A percentile compares a stretch with the other conserved stretches of the same genome.
phyloP scores from a whole-genome alignment of 1,140 invertebrate species.

The Agraylea sexmaculata region DNA sequence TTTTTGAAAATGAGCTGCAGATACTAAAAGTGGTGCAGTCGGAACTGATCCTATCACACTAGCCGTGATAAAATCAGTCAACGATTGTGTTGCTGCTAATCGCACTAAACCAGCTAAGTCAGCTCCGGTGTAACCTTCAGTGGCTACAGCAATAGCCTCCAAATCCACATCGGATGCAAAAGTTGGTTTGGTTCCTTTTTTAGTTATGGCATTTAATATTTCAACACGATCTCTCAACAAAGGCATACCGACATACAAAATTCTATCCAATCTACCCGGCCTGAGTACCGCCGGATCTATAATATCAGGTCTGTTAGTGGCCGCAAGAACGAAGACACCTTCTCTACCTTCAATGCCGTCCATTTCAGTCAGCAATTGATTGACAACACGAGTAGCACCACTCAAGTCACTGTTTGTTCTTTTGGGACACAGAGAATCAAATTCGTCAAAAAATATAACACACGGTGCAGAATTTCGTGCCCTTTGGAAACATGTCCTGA shows the following conservation, averaged over 20 bases:
- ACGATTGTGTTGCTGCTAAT: slow-evolving; percentile 56
- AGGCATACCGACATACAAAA: slow-evolving; percentile 89
- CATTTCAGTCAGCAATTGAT: slow-evolving; percentile 97
- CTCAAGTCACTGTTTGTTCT: slow-evolving; percentile 62
- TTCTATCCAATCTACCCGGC: slow-evolving; percentile 88
- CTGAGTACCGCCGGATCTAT: slow-evolving; percentile 92
- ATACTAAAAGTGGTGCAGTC: slow-evolving; percentile 29
- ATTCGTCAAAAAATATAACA: slow-evolving; percentile 99
- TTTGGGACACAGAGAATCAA: slow-evolving; percentile 92
- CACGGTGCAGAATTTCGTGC: slow-evolving; percentile 93
- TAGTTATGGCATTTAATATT: slow-evolving; percentile 84
- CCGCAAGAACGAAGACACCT: slow-evolving; percentile 89
- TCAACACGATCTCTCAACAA: slow-evolving; percentile 65
- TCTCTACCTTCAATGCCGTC: slow-evolving; percentile 85
- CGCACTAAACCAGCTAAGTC: slow-evolving; percentile 75
- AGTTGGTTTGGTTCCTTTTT: slow-evolving; percentile 68
- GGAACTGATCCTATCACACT: slow-evolving; percentile 20
- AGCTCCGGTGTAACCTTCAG: slow-evolving; percentile 80
- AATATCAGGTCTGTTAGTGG: slow-evolving; percentile 94
- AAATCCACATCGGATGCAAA: slow-evolving; percentile 69
- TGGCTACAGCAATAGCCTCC: slow-evolving; percentile 52
- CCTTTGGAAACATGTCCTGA: slow-evolving; percentile 87
- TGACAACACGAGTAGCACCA: slow-evolving; percentile 76
- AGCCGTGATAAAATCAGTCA: slow-evolving; percentile 52
- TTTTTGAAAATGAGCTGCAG: slow-evolving; percentile 37